Evolutionary conservation across 2,797 vertebrate genomes (phyloP).

Genomic region (Spea hammondii): DNA sequence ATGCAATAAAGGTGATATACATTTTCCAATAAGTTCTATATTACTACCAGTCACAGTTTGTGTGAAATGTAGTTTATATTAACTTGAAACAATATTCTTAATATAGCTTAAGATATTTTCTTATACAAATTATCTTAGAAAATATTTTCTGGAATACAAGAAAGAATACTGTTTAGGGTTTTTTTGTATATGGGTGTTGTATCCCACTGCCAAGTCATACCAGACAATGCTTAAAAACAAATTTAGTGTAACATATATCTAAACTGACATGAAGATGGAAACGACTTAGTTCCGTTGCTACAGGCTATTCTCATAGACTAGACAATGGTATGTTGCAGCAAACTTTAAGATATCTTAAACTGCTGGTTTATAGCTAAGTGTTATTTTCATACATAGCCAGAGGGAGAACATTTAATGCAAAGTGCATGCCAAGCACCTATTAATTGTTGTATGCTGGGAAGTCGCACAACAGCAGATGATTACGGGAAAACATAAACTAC

Average conservation of each 20-base stretch:
- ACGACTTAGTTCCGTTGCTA: conserved; percentile 1
- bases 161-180: too few species aligned
- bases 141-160: too few species aligned
- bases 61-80: too few species aligned
- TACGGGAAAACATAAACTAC: too few species aligned
- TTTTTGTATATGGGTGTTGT: neutral
- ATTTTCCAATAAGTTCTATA: too few species aligned
- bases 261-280: neutral
- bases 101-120: too few species aligned
- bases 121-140: too few species aligned
- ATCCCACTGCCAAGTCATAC: neutral
- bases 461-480: too few species aligned
- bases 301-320: conserved; percentile 12
- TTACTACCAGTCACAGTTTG: too few species aligned
- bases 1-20: too few species aligned
- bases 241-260: neutral
- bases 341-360: neutral
- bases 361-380: neutral
- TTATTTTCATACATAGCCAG: neutral
- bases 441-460: neutral
- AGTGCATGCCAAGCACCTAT: conserved; percentile 4
- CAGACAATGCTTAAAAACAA: neutral
- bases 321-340: neutral
- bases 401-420: neutral
- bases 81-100: too few species aligned